Percentiles rank a stretch among this genome's conserved stretches.
These are phyloP conservation scores for Zaprionus capensis DNA, from an alignment of 1,140 invertebrate genomes.

Conservation along the genomic window DNA sequence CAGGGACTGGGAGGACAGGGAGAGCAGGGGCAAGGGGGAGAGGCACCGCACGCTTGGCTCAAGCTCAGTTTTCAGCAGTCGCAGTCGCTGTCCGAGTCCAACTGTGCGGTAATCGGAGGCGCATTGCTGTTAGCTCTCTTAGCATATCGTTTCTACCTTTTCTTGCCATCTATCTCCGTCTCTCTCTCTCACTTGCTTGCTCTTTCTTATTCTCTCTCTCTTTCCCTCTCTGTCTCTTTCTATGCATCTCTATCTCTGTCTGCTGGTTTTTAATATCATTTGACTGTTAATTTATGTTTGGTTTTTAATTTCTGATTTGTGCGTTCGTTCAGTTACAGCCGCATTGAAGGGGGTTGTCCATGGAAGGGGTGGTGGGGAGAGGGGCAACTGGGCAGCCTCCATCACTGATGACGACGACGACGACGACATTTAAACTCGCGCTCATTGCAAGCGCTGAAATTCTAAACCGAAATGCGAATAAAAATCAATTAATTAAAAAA, in stretches of 20 bases:
- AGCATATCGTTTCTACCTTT: conserved; percentile 44
- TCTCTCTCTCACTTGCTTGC: conserved; percentile 25
- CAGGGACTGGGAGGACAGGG: not conserved
- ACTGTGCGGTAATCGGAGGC: conserved; percentile 65
- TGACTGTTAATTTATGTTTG: conserved; percentile 83
- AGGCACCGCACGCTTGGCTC: conserved; percentile 62
- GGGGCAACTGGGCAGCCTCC: conserved; percentile 34
- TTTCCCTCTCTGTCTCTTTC: conserved; percentile 15
- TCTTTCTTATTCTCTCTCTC: conserved; percentile 20
- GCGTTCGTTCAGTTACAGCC: conserved; percentile 67
- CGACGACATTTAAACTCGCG: conserved; percentile 66
- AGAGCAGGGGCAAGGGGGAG: not conserved
- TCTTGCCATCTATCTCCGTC: conserved; percentile 13
- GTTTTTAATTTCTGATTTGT: conserved; percentile 84
- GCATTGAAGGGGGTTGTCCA: conserved; percentile 39
- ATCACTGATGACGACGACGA: conserved; percentile 41
- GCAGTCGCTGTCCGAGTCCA: conserved; percentile 38
- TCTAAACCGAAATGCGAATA: conserved; percentile 80
- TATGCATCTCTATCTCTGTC: conserved; percentile 44
- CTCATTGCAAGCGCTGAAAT: conserved; percentile 71
- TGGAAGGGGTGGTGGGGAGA: not conserved
- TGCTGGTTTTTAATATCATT: conserved; percentile 75
- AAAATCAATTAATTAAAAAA: conserved; percentile 83
- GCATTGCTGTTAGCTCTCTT: conserved; percentile 46
- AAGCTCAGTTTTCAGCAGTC: conserved; percentile 65